Conservation (phyloP, 1,140 invertebrate species). For the Hormaphis cornu region DNA sequence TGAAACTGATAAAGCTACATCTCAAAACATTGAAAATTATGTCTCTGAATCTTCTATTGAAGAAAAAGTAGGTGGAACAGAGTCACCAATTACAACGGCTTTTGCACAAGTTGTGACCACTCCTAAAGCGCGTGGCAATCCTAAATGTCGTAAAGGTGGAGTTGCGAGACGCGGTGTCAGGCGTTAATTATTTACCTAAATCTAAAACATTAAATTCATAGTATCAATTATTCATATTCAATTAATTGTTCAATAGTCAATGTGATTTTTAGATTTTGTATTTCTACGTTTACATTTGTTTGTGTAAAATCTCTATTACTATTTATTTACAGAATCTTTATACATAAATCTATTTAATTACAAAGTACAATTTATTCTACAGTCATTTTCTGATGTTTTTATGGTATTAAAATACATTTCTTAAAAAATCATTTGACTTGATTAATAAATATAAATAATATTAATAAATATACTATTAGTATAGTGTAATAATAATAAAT, state of each 20-base stretch:
- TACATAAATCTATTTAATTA: too few species aligned
- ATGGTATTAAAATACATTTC: too few species aligned
- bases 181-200: neutral
- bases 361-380: too few species aligned
- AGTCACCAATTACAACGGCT: neutral
- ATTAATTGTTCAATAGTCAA: neutral
- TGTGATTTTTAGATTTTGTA: neutral
- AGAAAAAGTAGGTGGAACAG: neutral
- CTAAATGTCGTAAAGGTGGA: neutral
- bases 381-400: too few species aligned
- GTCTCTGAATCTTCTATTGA: neutral
- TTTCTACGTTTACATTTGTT: too few species aligned
- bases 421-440: too few species aligned
- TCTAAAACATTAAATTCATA: too few species aligned
- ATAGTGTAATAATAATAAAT: too few species aligned
- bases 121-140: neutral
- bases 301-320: too few species aligned
- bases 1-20: neutral
- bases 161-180: neutral
- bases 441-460: too few species aligned
- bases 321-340: too few species aligned
- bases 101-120: neutral
- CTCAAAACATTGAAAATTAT: neutral
- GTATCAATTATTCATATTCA: neutral
- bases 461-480: too few species aligned